Evolutionary conservation across 2,888 invertebrate genomes (phyloP).

Genomic region (Himalopsyche kuldschensis): DNA sequence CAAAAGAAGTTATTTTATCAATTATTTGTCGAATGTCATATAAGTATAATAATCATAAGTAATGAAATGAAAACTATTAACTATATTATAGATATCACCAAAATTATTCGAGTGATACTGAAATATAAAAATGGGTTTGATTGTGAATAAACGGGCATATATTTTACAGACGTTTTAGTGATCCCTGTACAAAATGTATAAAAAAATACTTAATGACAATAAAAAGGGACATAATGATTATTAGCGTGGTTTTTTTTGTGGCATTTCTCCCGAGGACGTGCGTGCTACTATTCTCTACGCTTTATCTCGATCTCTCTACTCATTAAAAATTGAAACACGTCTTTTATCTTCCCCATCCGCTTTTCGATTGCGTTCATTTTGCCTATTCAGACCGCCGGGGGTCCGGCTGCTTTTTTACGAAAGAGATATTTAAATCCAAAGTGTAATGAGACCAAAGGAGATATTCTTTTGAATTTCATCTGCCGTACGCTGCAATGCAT

Average conservation of each 20-base stretch:
- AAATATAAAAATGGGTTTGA: too few species aligned
- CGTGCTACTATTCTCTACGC: background rate
- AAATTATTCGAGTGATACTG: too few species aligned
- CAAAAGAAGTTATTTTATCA: too few species aligned
- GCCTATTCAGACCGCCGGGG: background rate
- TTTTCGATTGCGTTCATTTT: background rate
- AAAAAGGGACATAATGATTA: background rate
- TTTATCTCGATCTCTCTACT: background rate
- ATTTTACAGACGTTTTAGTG: background rate
- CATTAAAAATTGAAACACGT: background rate
- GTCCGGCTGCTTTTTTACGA: background rate
- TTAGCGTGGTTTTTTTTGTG: background rate
- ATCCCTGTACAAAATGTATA: background rate
- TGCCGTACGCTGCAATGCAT: background rate
- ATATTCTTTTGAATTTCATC: background rate
- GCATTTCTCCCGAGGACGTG: background rate
- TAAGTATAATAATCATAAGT: too few species aligned
- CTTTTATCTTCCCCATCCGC: background rate
- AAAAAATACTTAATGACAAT: background rate
- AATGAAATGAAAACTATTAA: too few species aligned
- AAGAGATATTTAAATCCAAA: background rate
- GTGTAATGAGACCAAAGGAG: background rate
- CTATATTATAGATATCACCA: too few species aligned
- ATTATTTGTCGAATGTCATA: too few species aligned
- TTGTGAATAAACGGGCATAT: too few species aligned